These are phyloP conservation scores for Campylorhamphus procurvoides DNA, from an alignment of 2,113 vertebrate species.

Conservation along the genomic window DNA sequence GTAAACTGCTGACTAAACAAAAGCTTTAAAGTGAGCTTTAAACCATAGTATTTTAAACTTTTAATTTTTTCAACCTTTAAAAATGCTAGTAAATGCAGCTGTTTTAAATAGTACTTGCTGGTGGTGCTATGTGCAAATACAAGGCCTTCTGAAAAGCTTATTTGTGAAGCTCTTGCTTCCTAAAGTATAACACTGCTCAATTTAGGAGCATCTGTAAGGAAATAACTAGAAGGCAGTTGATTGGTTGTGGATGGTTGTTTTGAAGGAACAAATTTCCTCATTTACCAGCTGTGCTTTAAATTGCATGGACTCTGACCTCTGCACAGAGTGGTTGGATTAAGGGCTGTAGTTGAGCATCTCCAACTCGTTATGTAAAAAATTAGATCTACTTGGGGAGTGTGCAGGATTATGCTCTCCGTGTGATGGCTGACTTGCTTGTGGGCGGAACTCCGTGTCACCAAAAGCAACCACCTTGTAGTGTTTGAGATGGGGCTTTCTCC, in stretches of 20 bases:
- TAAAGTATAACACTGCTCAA: neutral
- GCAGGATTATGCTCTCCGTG: neutral
- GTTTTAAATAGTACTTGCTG: neutral
- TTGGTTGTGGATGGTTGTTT: neutral
- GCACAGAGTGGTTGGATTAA: slow-evolving; percentile 14
- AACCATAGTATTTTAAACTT: neutral
- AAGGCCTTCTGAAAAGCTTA: neutral
- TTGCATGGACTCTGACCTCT: neutral
- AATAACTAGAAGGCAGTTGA: neutral
- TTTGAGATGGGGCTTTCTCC: neutral
- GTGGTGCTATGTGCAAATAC: neutral
- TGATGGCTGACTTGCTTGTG: neutral
- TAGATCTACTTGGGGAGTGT: neutral
- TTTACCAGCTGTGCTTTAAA: neutral
- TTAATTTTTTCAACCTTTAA: neutral
- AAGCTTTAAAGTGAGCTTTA: neutral
- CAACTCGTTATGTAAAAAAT: neutral
- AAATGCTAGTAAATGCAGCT: neutral
- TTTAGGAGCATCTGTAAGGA: neutral
- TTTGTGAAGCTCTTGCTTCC: neutral
- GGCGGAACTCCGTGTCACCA: neutral
- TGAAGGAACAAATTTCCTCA: neutral
- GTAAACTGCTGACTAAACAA: neutral
- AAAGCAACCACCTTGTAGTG: neutral
- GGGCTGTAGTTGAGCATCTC: slow-evolving; percentile 10